Evolutionary conservation across 2,888 invertebrate genomes (phyloP).

Genomic region (Eugnorisma glareosa): DNA sequence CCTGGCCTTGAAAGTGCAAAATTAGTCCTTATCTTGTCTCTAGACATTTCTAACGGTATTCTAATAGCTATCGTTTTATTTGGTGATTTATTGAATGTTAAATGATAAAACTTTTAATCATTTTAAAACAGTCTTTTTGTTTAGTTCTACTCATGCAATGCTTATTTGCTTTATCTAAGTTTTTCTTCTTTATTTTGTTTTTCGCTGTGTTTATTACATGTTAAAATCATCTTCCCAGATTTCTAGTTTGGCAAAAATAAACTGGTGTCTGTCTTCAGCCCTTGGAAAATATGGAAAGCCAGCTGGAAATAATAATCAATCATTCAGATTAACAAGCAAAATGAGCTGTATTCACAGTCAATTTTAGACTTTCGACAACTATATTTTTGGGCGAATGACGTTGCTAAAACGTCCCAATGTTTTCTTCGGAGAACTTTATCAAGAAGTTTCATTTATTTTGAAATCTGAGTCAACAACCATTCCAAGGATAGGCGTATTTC

Average conservation of each 20-base stretch:
- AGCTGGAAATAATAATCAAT: slow-evolving; percentile 1
- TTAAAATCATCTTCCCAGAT: background rate
- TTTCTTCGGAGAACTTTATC: background rate
- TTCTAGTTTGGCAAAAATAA: background rate
- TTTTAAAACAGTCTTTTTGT: background rate
- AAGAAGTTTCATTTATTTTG: background rate
- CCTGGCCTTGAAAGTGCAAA: background rate
- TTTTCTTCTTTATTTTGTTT: background rate
- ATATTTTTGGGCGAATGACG: background rate
- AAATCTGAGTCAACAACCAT: slow-evolving; percentile 10
- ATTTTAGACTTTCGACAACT: background rate
- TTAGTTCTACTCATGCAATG: background rate
- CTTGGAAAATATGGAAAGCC: background rate
- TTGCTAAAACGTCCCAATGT: no score
- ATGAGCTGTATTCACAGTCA: background rate
- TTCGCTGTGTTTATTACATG: background rate
- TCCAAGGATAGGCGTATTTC: slow-evolving; percentile 6
- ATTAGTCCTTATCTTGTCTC: background rate
- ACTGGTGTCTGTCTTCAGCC: background rate
- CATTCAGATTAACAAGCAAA: background rate
- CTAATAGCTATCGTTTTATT: background rate
- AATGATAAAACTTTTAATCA: background rate
- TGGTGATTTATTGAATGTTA: background rate
- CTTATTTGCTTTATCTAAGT: background rate
- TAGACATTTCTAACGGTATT: background rate